Conservation (phyloP, 2,888 invertebrate species). For the Meiosimyza platycephala region DNA sequence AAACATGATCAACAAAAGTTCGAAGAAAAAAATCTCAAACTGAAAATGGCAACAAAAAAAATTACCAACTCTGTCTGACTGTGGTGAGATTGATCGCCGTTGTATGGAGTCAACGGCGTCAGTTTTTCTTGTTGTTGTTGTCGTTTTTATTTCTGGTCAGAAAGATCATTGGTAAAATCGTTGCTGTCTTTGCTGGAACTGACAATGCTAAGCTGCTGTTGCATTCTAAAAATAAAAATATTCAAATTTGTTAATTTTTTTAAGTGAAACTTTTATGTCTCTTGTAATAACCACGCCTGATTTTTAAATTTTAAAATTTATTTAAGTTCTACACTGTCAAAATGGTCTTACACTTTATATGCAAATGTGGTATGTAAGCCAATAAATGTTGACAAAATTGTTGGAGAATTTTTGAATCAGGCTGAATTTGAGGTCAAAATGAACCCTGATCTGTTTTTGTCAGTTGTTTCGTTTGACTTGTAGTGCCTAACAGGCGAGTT, state of each 20-base stretch:
- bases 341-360: too few species aligned
- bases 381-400: neutral
- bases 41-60: conserved; percentile 12
- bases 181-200: too few species aligned
- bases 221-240: conserved; percentile 3
- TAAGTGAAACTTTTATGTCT: too few species aligned
- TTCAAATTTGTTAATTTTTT: conserved; percentile 38
- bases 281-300: too few species aligned
- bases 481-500: too few species aligned
- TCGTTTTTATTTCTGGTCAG: neutral
- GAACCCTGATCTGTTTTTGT: neutral
- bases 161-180: too few species aligned
- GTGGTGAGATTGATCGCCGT: conserved; percentile 34
- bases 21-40: neutral
- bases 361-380: neutral
- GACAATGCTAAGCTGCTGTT: conserved; percentile 1
- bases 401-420: too few species aligned
- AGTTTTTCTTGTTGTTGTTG: conserved; percentile 1
- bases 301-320: neutral
- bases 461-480: neutral
- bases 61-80: conserved; percentile 27
- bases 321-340: neutral
- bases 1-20: neutral
- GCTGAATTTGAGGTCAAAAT: too few species aligned
- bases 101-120: neutral